Base-by-base conservation (phyloP, 2,797 vertebrate genomes). In the Pipistrellus kuhlii region DNA sequence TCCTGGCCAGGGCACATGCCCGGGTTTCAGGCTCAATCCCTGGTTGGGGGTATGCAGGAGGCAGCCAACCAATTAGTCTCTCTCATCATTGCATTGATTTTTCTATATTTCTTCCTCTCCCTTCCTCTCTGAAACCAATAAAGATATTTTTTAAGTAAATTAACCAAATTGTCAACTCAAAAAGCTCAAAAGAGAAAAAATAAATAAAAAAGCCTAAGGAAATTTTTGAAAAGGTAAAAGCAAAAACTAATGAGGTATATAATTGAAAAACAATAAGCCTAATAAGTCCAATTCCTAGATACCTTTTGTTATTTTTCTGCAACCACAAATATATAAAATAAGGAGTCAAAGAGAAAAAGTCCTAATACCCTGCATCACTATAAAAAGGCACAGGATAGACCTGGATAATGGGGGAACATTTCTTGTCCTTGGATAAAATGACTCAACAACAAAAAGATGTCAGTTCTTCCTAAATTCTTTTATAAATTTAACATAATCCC, bases 251-350 rank as follows among this genome's bases (percentile, higher is more conserved):
- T 23, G 20, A 48, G 25, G 44, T 32, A 66, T 48, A 75, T 21
- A 72, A 93, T 8, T 77, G 77, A 88, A 93, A 91, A 88, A 76
- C 12, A 69, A 66, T 38, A 81, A 35, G 57, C 62, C n/a, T 41
- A 25, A 75, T 68, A 72, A 83, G 71, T 72, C 71, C 72, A 83
- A 87, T 71, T 32, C 46, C 64, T 78, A 77, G 4, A 6, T 76
- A 38, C 41, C 57, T 81, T 72, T 83, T 59, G 11, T 48, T 27
- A 66, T 73, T 20, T 41, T 86, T 85, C 78, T 71, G 44, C 35
- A 75, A 48, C 62, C 30, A 66, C 21, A 59, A 68, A 44, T 66
- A 76, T 4, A 48, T 78, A 62, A 78, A 85, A 59, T 69, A 64
- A 64, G 53, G 30, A 44, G 35, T 12, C 35, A 55, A 62, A 35